Percentiles rank a stretch among this genome's conserved stretches.
Conservation (phyloP, 1,140 invertebrate genomes). For the Drosophila funebris region DNA sequence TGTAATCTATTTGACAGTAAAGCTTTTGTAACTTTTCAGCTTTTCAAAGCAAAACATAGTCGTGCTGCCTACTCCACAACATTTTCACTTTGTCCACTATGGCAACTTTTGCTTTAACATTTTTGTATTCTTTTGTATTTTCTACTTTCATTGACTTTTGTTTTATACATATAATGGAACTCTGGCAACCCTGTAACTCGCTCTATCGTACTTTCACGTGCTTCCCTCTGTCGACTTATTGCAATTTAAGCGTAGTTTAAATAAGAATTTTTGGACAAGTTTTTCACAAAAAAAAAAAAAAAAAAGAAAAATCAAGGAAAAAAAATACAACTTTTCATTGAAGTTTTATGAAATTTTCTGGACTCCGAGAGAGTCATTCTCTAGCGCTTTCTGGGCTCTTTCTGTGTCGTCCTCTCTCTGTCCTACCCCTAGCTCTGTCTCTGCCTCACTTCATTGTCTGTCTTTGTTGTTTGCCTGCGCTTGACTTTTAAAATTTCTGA, state of each 20-base stretch:
- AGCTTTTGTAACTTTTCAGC: neutral
- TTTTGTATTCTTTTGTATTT: conserved; percentile 35
- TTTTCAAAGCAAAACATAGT: neutral
- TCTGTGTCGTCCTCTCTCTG: neutral
- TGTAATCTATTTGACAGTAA: too few species aligned
- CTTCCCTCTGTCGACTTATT: conserved; percentile 48
- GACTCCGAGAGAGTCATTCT: conserved; percentile 16
- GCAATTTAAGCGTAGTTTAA: conserved; percentile 80
- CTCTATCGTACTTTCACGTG: neutral
- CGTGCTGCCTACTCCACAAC: neutral
- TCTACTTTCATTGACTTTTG: conserved; percentile 55
- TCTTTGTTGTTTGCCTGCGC: conserved; percentile 34
- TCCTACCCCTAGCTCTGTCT: neutral
- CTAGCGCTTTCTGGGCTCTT: neutral
- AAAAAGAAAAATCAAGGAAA: conserved; percentile 32
- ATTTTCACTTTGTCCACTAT: conserved; percentile 33
- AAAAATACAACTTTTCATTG: conserved; percentile 54
- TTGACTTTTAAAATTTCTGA: conserved; percentile 56
- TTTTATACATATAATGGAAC: conserved; percentile 65
- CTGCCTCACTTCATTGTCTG: neutral
- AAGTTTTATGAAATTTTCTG: conserved; percentile 78
- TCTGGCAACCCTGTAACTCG: conserved; percentile 41
- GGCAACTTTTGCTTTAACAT: conserved; percentile 37
- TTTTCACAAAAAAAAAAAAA: conserved; percentile 40
- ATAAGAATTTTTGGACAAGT: conserved; percentile 71